These are phyloP conservation scores for Peromyscus nudipes DNA, from an alignment of 2,797 vertebrate genomes.

Conservation along the genomic window DNA sequence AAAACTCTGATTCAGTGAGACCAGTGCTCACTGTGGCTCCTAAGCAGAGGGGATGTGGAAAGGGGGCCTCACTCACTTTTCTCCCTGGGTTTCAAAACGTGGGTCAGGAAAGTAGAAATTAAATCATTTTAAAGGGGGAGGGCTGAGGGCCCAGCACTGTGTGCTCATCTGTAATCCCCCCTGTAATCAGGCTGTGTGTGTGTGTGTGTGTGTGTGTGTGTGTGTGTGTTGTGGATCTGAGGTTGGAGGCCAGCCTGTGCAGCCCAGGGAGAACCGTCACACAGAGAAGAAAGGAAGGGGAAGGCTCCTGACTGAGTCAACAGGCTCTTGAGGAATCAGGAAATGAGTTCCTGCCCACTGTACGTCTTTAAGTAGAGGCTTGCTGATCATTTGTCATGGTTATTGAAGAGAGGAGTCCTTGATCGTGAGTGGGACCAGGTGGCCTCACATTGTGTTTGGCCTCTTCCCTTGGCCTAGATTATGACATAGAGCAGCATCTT, in stretches of 20 bases:
- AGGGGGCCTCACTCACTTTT: conserved; percentile 52
- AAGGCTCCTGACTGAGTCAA: conserved; percentile 13
- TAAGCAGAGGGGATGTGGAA: conserved; percentile 63
- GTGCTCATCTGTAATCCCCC: background rate
- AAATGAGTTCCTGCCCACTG: conserved; percentile 16
- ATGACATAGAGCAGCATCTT: background rate
- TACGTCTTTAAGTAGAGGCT: background rate
- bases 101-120: conserved; percentile 41
- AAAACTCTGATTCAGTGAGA: conserved; percentile 57
- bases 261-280: background rate
- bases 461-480: conserved; percentile 1
- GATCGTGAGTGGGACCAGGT: background rate
- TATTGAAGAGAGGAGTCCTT: background rate
- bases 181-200: background rate
- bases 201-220: background rate
- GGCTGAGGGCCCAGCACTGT: background rate
- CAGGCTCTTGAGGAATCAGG: background rate
- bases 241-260: background rate
- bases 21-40: conserved; percentile 64
- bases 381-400: background rate
- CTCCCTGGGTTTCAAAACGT: conserved; percentile 42
- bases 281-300: background rate
- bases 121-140: conserved; percentile 22
- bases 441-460: background rate
- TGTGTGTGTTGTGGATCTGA: background rate